Conservation (phyloP, 1,140 invertebrate species). For the Eumaeus atala region DNA sequence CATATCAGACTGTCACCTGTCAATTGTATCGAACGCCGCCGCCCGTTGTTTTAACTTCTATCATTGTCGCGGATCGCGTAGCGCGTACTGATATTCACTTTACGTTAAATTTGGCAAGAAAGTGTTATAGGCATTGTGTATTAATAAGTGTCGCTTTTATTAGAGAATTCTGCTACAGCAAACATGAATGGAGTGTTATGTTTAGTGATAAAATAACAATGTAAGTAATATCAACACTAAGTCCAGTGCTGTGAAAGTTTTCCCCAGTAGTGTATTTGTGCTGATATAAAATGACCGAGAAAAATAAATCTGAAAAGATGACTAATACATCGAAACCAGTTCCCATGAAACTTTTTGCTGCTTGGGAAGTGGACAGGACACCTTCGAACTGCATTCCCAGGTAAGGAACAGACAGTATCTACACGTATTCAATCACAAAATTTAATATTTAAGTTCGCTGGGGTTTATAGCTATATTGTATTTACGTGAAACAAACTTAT, state of each 20-base stretch:
- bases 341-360: constrained; percentile 97
- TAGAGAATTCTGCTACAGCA: constrained; percentile 29
- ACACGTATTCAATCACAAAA: constrained; percentile 7
- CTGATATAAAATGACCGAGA: constrained; percentile 71
- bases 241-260: constrained; percentile 64
- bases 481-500: no score
- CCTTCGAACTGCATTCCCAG: constrained; percentile 97
- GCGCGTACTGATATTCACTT: constrained; percentile 23
- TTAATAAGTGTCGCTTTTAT: constrained; percentile 36
- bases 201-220: constrained; percentile 66
- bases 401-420: constrained; percentile 67
- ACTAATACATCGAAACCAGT: constrained; percentile 84
- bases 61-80: constrained; percentile 28
- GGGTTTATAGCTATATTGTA: constrained; percentile 13
- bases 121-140: constrained; percentile 47
- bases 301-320: constrained; percentile 75
- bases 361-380: constrained; percentile 97
- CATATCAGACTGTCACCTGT: constrained; percentile 32
- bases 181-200: constrained; percentile 58
- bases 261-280: constrained; percentile 48
- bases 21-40: constrained; percentile 62
- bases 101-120: constrained; percentile 33
- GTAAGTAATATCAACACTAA: constrained; percentile 40
- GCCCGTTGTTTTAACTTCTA: constrained; percentile 15
- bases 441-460: constrained; percentile 30